Base-by-base conservation (phyloP, 1,140 invertebrate genomes). In the Habropoda laboriosa region DNA sequence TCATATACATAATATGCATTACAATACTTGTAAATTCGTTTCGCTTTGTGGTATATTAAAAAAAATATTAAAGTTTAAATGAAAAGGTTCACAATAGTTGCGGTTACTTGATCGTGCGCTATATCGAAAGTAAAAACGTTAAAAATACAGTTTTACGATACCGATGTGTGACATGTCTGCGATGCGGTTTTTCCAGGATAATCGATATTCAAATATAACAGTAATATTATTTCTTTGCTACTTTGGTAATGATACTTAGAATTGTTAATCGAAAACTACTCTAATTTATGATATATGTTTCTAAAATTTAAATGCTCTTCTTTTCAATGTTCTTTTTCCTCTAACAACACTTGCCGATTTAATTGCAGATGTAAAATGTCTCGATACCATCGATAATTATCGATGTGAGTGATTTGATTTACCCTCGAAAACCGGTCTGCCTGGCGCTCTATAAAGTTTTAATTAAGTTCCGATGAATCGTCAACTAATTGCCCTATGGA, bases 261-360 rank as follows among this genome's bases (percentile, higher is more conserved):
- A 27, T 24, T 64, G 40, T 51, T 74, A 40, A n/a, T 64, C n/a
- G 45, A 40, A 16, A n/a, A 30, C 72, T 74, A 74, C 35, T 30
- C 57, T 74, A 74, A 21, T 27, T 51, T 42, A 16, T 21, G 72
- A 63, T 64, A 74, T 3, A 51, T 49, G 32, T 49, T 24, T 30
- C 71, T 74, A 73, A 35, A 71, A 35, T 49, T 73, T 73, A 4
- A 10, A 42, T 35, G 40, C 40, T 47, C 8, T 45, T 38, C 1
- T 13, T n/a, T 60, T 40, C 13, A 73, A 47, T 57, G 53, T 12
- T 27, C 1, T 21, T 42, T n/a, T 1, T 21, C 16, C 1, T 72
- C 47, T 18, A 42, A 38, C 24, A 30, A 40, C 8, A 13, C 24
- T 40, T 21, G n/a, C 40, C 32, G 21, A 32, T 24, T 27, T 10